phyloP scores from a whole-genome alignment of 64 coral and sea anemone species.

The Montipora foliosa region DNA sequence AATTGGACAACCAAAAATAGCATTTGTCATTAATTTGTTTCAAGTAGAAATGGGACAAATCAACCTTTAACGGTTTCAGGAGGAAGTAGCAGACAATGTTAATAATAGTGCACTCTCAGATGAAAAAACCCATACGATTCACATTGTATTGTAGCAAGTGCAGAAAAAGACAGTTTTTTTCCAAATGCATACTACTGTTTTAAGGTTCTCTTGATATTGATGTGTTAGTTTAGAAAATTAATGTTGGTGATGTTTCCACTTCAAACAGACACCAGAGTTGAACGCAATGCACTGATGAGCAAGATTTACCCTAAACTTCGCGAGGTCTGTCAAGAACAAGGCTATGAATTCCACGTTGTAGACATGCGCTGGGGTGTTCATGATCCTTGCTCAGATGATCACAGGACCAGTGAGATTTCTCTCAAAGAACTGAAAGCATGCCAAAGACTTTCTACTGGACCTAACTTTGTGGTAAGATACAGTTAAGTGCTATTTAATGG shows the following conservation, averaged over 20 bases:
- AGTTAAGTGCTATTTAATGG: not conserved
- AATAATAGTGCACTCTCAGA: no score
- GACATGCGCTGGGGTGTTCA: slow-evolving; percentile 97
- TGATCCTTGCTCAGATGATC: slow-evolving; percentile 79
- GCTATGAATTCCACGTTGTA: slow-evolving; percentile 91
- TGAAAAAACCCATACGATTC: no score
- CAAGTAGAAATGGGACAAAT: no score
- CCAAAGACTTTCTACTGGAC: slow-evolving; percentile 82
- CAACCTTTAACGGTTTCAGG: no score
- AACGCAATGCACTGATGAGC: slow-evolving; percentile 81
- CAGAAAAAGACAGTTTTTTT: no score
- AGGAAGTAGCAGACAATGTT: no score
- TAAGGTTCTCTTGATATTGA: no score
- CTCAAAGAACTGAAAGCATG: slow-evolving; percentile 68
- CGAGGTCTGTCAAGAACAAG: slow-evolving; percentile 78
- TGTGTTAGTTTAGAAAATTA: no score
- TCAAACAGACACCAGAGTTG: slow-evolving; percentile 76
- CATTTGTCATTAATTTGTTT: no score
- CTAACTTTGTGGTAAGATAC: slow-evolving; percentile 90
- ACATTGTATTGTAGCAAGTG: no score
- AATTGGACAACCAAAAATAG: no score
- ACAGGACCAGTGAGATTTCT: slow-evolving; percentile 71
- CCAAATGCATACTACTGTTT: no score
- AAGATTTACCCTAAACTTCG: slow-evolving; percentile 88
- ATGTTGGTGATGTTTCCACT: not conserved